Percentiles rank a stretch among this genome's conserved stretches.
Evolutionary conservation across 2,797 vertebrate genomes (phyloP).

Genomic region (Microctenopoma lineatum): DNA sequence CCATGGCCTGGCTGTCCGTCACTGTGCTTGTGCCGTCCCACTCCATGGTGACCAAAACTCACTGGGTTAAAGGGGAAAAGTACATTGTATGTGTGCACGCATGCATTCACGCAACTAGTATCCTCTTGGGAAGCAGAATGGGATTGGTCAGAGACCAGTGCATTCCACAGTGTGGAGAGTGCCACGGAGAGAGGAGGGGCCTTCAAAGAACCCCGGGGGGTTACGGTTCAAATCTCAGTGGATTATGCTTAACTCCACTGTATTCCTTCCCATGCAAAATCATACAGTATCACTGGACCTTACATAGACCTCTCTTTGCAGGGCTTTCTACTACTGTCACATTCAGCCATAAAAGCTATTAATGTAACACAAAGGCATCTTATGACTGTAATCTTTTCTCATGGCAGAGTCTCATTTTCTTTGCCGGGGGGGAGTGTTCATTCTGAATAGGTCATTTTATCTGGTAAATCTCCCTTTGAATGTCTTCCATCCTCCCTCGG

Average conservation of each 20-base stretch:
- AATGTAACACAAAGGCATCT: constrained; percentile 45
- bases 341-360: constrained; percentile 43
- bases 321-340: constrained; percentile 22
- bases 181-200: constrained; percentile 36
- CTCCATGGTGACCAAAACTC: constrained; percentile 34
- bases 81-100: constrained; percentile 57
- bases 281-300: background rate
- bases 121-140: constrained; percentile 59
- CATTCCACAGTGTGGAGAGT: constrained; percentile 65
- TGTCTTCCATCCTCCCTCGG: constrained; percentile 56
- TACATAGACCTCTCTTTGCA: background rate
- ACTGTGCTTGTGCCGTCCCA: background rate
- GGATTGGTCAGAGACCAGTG: constrained; percentile 58
- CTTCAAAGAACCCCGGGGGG: constrained; percentile 43
- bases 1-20: constrained; percentile 41
- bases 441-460: constrained; percentile 63
- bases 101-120: constrained; percentile 52
- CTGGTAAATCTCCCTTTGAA: constrained; percentile 37
- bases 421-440: constrained; percentile 41
- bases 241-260: constrained; percentile 39
- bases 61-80: constrained; percentile 53
- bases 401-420: constrained; percentile 29
- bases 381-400: constrained; percentile 50
- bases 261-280: constrained; percentile 20
- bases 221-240: constrained; percentile 64